These are phyloP conservation scores for Disparrhopalites patrizii DNA, from an alignment of 2,888 invertebrate species.

Conservation along the genomic window DNA sequence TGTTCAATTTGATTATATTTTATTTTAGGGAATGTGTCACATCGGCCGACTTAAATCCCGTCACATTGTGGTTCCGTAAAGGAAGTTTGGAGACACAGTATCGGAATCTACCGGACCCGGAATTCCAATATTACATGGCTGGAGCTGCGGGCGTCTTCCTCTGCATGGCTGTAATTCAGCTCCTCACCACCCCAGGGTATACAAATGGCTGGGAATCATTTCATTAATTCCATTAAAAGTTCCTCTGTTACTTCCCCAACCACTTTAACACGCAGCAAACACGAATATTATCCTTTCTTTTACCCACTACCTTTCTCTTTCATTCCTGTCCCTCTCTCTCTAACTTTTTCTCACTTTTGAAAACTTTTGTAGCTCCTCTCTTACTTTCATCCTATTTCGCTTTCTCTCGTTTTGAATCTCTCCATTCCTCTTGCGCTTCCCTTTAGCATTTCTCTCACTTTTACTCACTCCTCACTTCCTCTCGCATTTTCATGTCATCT, in stretches of 20 bases:
- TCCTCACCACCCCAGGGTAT: conserved; percentile 72
- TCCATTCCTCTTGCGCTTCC: too few species aligned
- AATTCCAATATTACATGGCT: conserved; percentile 79
- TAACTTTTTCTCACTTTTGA: too few species aligned
- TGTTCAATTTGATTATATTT: too few species aligned
- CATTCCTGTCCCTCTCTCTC: not conserved
- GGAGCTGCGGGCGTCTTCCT: conserved; percentile 74
- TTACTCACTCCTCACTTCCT: not conserved
- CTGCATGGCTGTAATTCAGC: conserved; percentile 72
- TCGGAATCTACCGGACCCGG: conserved; percentile 70
- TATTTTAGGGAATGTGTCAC: conserved; percentile 58
- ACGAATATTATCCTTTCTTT: not conserved
- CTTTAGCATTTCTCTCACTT: too few species aligned
- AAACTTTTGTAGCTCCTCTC: not conserved
- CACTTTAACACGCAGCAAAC: too few species aligned
- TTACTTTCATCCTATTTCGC: too few species aligned
- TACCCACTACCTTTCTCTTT: not conserved
- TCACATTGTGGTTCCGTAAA: conserved; percentile 77
- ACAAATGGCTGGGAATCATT: conserved; percentile 4
- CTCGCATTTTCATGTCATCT: not conserved
- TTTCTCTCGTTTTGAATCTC: too few species aligned
- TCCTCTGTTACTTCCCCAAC: too few species aligned
- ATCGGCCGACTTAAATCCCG: conserved; percentile 71
- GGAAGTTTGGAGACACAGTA: conserved; percentile 71
- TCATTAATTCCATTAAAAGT: not conserved